Evolutionary conservation across 2,797 vertebrate species (phyloP).

Genomic region (Lutjanus argentimaculatus): DNA sequence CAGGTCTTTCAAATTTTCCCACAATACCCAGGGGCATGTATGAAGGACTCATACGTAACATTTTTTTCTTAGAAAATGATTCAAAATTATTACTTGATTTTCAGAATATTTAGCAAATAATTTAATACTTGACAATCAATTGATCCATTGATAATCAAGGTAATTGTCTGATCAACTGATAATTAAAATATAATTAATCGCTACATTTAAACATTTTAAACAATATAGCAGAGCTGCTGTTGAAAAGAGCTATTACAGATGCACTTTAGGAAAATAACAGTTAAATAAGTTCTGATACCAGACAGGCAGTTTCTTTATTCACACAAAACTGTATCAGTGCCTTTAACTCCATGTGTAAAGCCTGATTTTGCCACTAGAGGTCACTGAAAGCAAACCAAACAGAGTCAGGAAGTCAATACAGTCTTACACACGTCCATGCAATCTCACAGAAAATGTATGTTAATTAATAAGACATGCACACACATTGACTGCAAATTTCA

Average conservation of each 20-base stretch:
- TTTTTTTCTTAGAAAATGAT: too few species aligned
- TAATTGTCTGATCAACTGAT: background rate
- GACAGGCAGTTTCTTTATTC: too few species aligned
- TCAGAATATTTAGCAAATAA: too few species aligned
- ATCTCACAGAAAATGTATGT: background rate
- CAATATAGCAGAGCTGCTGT: background rate
- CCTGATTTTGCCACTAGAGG: slow-evolving; percentile 65
- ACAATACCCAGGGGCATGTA: too few species aligned
- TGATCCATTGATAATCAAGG: too few species aligned
- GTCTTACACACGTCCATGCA: background rate
- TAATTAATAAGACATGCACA: background rate
- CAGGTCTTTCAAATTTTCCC: too few species aligned
- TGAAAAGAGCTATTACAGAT: background rate
- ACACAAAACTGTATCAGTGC: background rate
- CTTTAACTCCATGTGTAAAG: slow-evolving; percentile 7
- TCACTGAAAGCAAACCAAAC: slow-evolving; percentile 33
- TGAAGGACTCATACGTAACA: too few species aligned
- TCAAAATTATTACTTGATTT: too few species aligned
- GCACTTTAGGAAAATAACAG: background rate
- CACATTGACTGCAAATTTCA: too few species aligned
- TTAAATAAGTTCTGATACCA: background rate
- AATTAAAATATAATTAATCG: background rate
- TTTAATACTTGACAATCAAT: background rate
- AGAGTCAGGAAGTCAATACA: background rate
- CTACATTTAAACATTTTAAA: background rate